phyloP scores from a whole-genome alignment of 1,140 invertebrate genomes.

The Drosophila kohkoa region DNA sequence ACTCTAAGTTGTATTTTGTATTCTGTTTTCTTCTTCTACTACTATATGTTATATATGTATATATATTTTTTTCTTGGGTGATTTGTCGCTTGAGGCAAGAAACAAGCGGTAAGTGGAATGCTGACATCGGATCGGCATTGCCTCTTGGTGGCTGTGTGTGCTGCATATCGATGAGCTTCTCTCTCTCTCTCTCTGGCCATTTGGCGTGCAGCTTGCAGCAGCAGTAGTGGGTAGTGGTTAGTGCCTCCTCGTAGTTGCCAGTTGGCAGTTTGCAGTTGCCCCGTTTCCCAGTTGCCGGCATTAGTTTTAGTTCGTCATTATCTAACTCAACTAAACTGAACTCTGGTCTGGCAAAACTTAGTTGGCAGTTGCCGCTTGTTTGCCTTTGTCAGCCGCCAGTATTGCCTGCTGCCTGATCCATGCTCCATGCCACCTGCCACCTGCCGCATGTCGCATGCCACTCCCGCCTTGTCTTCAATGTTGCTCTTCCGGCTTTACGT shows the following conservation, averaged over 20 bases:
- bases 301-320: constrained; percentile 80
- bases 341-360: constrained; percentile 61
- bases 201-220: constrained; percentile 1
- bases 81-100: constrained; percentile 20
- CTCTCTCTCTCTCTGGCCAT: background rate
- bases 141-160: constrained; percentile 44
- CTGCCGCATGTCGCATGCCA: background rate
- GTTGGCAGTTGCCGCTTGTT: constrained; percentile 69
- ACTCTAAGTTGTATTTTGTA: constrained; percentile 13
- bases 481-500: constrained; percentile 61
- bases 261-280: constrained; percentile 29
- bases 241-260: constrained; percentile 1
- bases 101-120: constrained; percentile 30
- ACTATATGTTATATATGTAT: no score
- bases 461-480: background rate
- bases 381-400: constrained; percentile 59
- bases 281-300: constrained; percentile 43
- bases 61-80: background rate
- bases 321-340: constrained; percentile 66
- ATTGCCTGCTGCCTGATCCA: constrained; percentile 10
- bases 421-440: background rate
- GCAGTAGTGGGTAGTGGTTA: constrained; percentile 10
- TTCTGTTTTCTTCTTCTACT: constrained; percentile 2
- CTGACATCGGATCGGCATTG: constrained; percentile 9
- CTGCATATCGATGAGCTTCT: constrained; percentile 79